Conservation (phyloP, 2,113 vertebrate species). For the Suncus etruscus region DNA sequence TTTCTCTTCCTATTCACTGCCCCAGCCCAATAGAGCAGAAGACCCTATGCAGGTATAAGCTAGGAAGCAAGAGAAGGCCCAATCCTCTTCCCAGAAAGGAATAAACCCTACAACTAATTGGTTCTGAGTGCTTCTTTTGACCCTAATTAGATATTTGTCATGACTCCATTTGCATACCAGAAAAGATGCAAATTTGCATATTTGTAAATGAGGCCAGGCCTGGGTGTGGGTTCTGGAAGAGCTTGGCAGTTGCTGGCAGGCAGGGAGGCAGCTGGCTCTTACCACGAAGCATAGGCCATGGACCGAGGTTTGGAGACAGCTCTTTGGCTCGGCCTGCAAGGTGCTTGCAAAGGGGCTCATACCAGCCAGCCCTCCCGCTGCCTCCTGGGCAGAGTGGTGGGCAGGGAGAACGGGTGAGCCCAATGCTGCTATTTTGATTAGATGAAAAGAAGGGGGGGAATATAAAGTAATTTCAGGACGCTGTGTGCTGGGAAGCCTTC, state of each 20-base stretch:
- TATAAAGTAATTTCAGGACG: slow-evolving; percentile 79
- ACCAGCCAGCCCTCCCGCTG: neutral
- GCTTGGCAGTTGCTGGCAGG: slow-evolving; percentile 83
- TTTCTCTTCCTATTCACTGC: neutral
- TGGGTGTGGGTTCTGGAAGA: slow-evolving; percentile 85
- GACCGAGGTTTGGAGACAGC: slow-evolving; percentile 78
- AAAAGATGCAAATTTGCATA: slow-evolving; percentile 95
- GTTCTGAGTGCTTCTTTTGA: slow-evolving; percentile 94
- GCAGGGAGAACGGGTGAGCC: slow-evolving; percentile 63
- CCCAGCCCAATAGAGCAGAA: neutral
- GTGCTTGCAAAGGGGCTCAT: slow-evolving; percentile 61
- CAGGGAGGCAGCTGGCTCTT: slow-evolving; percentile 88
- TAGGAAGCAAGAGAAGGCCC: neutral
- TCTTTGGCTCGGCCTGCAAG: slow-evolving; percentile 78
- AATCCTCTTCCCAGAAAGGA: slow-evolving; percentile 72
- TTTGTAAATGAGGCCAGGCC: slow-evolving; percentile 93
- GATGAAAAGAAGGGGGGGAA: slow-evolving; percentile 72
- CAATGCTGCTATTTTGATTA: slow-evolving; percentile 74
- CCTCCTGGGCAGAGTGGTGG: slow-evolving; percentile 57
- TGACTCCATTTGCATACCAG: slow-evolving; percentile 95
- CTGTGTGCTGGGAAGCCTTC: slow-evolving; percentile 79
- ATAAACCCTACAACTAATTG: slow-evolving; percentile 90
- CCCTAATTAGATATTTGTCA: slow-evolving; percentile 96
- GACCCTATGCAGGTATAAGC: neutral
- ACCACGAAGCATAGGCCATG: slow-evolving; percentile 80